Evolutionary conservation across 2,797 vertebrate genomes (phyloP).

Genomic region (Gadopsis bispinosus): DNA sequence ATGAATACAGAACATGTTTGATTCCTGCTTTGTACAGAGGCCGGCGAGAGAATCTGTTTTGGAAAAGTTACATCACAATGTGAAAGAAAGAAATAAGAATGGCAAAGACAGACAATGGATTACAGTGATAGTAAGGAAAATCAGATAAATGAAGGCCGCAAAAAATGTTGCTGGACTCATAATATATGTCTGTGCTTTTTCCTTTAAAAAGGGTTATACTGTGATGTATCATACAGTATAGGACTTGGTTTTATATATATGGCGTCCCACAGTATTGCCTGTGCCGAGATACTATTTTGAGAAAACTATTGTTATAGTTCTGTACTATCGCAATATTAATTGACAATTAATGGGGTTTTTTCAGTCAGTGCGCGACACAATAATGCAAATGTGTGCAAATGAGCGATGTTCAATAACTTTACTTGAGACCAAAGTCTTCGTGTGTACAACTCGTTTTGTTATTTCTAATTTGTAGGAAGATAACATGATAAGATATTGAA

Average conservation of each 20-base stretch:
- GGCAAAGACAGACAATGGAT: background rate
- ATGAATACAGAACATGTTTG: background rate
- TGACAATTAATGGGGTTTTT: no score
- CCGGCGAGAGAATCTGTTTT: background rate
- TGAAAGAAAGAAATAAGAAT: background rate
- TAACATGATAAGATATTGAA: background rate
- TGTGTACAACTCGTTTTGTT: no score
- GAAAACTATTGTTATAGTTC: background rate
- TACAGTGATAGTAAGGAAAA: background rate
- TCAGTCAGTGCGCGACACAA: no score
- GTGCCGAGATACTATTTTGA: background rate
- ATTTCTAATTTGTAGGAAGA: background rate
- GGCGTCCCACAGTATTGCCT: background rate
- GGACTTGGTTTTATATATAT: background rate
- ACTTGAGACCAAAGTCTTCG: background rate
- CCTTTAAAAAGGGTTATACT: background rate
- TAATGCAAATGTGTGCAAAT: no score
- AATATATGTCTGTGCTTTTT: background rate
- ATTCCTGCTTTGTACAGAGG: background rate
- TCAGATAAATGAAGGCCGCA: background rate
- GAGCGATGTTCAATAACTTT: background rate
- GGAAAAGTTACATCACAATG: background rate
- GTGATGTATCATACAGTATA: background rate
- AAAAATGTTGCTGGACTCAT: background rate
- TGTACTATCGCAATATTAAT: no score